A percentile compares a stretch with the other conserved stretches of the same genome.
phyloP scores from a whole-genome alignment of 2,797 vertebrate species.

The Acomys russatus region DNA sequence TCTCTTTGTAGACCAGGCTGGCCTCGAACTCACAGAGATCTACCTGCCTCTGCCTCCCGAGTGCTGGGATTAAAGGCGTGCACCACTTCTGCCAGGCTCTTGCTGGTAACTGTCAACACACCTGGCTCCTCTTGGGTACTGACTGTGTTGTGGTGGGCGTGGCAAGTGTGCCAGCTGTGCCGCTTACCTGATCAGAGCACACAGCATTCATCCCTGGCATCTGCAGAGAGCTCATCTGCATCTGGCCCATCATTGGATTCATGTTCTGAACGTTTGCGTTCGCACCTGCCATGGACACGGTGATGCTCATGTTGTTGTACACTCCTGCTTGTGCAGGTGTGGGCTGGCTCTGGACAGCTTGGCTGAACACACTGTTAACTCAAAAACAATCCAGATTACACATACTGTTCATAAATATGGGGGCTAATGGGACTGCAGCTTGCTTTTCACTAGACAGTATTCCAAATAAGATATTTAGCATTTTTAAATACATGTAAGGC shows the following conservation, averaged over 20 bases:
- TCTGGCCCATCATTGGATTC: slow-evolving; percentile 93
- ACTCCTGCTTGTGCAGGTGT: slow-evolving; percentile 94
- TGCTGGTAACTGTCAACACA: slow-evolving; percentile 4
- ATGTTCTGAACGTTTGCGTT: slow-evolving; percentile 92
- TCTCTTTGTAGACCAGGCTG: no score
- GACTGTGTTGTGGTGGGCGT: not conserved
- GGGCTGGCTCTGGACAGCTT: slow-evolving; percentile 91
- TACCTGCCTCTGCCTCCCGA: no score
- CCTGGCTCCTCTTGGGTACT: not conserved
- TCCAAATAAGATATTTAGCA: slow-evolving; percentile 36
- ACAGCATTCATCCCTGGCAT: slow-evolving; percentile 92
- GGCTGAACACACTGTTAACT: slow-evolving; percentile 90
- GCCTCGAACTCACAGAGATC: no score
- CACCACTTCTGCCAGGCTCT: not conserved
- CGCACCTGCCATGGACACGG: slow-evolving; percentile 96
- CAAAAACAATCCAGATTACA: slow-evolving; percentile 81
- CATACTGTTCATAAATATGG: slow-evolving; percentile 47
- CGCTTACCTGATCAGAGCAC: slow-evolving; percentile 95
- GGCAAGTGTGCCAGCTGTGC: not conserved
- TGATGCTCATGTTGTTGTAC: slow-evolving; percentile 99
- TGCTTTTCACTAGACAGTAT: slow-evolving; percentile 38
- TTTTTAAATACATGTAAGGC: not conserved
- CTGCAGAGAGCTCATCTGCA: slow-evolving; percentile 94
- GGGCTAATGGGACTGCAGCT: not conserved
- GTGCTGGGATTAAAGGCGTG: no score